phyloP scores from a whole-genome alignment of 2,797 vertebrate genomes.

The Glossophaga mutica region DNA sequence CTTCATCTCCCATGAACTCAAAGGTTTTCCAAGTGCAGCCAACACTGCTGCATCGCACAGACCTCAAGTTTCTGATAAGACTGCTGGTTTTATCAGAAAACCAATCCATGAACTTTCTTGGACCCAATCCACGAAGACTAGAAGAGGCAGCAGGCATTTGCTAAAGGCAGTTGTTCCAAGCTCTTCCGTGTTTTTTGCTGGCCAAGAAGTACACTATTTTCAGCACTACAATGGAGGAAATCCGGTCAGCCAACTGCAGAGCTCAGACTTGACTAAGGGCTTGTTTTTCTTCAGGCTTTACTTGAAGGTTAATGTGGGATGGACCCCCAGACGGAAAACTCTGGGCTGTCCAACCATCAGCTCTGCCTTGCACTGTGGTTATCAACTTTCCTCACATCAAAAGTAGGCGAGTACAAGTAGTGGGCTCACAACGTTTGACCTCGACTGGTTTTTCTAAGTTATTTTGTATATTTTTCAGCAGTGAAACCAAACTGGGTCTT shows the following conservation, averaged over 20 bases:
- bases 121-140: neutral
- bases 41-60: constrained; percentile 6
- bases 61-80: constrained; percentile 40
- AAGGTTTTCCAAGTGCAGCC: constrained; percentile 27
- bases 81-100: neutral
- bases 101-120: neutral
- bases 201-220: constrained; percentile 62
- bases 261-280: constrained; percentile 57
- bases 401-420: constrained; percentile 42
- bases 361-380: constrained; percentile 47
- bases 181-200: constrained; percentile 38
- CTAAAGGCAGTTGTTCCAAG: constrained; percentile 10
- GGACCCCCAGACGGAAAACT: neutral
- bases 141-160: constrained; percentile 27
- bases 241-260: constrained; percentile 46
- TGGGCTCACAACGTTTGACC: constrained; percentile 70
- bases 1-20: neutral
- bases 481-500: constrained; percentile 72
- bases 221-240: constrained; percentile 52
- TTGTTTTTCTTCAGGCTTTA: constrained; percentile 61
- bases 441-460: constrained; percentile 75
- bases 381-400: constrained; percentile 23
- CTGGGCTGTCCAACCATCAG: neutral
- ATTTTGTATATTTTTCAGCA: constrained; percentile 74
- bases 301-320: constrained; percentile 44